These are phyloP conservation scores for Drosophila paranaensis DNA, from an alignment of 2,888 invertebrate species.

Conservation along the genomic window DNA sequence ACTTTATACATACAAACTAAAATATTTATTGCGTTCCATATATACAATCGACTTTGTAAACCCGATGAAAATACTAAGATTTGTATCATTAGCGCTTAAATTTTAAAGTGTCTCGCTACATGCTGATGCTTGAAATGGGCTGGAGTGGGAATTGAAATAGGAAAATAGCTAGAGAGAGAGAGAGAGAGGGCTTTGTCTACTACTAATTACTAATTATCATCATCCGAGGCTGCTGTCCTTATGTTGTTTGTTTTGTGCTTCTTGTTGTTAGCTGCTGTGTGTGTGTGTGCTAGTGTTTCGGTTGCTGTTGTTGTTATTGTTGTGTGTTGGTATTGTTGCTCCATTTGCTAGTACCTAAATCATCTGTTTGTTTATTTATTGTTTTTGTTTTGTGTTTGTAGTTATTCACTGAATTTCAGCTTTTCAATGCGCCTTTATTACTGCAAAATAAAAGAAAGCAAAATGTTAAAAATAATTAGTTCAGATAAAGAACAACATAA, in stretches of 20 bases:
- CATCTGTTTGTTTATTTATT: constrained; percentile 76
- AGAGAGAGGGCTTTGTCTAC: constrained; percentile 6
- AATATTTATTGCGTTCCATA: constrained; percentile 68
- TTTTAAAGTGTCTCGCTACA: constrained; percentile 42
- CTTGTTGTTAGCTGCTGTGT: constrained; percentile 23
- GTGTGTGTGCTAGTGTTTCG: constrained; percentile 6
- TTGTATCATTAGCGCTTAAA: constrained; percentile 62
- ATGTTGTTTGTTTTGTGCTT: constrained; percentile 38
- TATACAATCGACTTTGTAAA: constrained; percentile 59
- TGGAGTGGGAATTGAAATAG: background rate
- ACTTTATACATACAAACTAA: constrained; percentile 66
- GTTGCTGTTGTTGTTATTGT: constrained; percentile 4
- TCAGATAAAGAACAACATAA: background rate
- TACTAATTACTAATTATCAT: constrained; percentile 12
- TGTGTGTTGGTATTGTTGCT: constrained; percentile 28
- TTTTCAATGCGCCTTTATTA: constrained; percentile 84
- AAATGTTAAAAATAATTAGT: constrained; percentile 14
- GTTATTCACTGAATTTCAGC: constrained; percentile 84
- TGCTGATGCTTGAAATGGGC: constrained; percentile 1
- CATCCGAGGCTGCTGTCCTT: constrained; percentile 30
- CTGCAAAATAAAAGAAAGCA: constrained; percentile 68
- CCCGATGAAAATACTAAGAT: constrained; percentile 56
- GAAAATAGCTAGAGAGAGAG: background rate
- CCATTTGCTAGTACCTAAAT: constrained; percentile 58
- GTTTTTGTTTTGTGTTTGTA: constrained; percentile 79